phyloP scores from a whole-genome alignment of 1,140 invertebrate species.

The Neotoxoptera formosana region DNA sequence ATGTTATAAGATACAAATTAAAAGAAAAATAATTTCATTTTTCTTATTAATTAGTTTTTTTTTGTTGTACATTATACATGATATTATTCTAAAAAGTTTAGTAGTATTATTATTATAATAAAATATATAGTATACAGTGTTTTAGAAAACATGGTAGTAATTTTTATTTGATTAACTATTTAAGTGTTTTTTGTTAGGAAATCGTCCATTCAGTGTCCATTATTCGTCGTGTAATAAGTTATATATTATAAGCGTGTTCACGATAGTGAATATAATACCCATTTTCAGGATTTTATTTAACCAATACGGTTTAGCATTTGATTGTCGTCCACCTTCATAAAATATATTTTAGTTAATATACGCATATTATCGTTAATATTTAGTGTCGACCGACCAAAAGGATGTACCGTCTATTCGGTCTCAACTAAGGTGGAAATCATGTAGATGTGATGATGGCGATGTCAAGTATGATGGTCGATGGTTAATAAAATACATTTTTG shows the following conservation, averaged over 20 bases:
- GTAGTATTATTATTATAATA: not conserved
- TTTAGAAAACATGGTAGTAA: not conserved
- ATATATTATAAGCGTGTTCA: not conserved
- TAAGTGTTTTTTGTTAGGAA: not conserved
- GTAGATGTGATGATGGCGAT: not conserved
- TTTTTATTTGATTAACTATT: not conserved
- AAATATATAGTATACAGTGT: not conserved
- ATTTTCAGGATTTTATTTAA: not conserved
- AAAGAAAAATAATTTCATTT: not conserved
- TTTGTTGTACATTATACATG: not conserved
- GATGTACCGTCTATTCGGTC: not conserved
- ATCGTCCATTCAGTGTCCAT: no score
- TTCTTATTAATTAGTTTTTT: not conserved
- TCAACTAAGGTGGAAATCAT: not conserved
- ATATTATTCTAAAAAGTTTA: not conserved
- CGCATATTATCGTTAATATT: not conserved
- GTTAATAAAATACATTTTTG: not conserved
- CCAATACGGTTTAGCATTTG: not conserved
- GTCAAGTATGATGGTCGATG: not conserved
- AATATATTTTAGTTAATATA: not conserved
- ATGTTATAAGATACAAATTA: not conserved
- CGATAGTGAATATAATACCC: not conserved
- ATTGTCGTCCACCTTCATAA: not conserved
- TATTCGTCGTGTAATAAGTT: no score
- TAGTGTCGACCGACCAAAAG: not conserved